Conservation (phyloP, 2,797 vertebrate species). For the Pipistrellus pygmaeus region DNA sequence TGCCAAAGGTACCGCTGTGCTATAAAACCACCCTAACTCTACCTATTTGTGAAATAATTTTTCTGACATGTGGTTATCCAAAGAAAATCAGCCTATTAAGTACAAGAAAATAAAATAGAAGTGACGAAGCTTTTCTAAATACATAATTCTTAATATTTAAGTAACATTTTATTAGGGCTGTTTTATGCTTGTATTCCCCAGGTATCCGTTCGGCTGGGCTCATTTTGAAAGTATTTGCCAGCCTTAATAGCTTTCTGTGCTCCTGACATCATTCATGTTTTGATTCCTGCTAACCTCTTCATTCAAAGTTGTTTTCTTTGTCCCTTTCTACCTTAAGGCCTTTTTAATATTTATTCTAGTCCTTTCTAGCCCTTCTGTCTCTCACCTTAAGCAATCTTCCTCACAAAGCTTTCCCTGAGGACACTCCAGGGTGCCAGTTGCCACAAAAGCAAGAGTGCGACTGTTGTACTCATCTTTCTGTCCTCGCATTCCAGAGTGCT, state of each 20-base stretch:
- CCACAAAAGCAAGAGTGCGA: background rate
- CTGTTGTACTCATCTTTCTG: background rate
- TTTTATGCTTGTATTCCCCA: background rate
- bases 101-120: slow-evolving; percentile 18
- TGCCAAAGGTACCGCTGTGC: background rate
- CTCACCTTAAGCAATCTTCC: background rate
- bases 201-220: background rate
- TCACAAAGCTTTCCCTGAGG: background rate
- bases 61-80: background rate
- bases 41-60: background rate
- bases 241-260: background rate
- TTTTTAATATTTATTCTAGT: background rate
- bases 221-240: background rate
- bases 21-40: background rate
- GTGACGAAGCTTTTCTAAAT: background rate
- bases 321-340: background rate
- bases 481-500: background rate
- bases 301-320: background rate
- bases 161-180: background rate
- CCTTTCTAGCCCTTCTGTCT: background rate
- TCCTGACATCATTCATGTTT: background rate
- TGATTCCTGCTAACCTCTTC: background rate
- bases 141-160: slow-evolving; percentile 41
- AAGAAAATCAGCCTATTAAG: background rate
- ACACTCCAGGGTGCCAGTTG: background rate